phyloP scores from a whole-genome alignment of 1,140 invertebrate species.

The Drosophila punjabiensis region DNA sequence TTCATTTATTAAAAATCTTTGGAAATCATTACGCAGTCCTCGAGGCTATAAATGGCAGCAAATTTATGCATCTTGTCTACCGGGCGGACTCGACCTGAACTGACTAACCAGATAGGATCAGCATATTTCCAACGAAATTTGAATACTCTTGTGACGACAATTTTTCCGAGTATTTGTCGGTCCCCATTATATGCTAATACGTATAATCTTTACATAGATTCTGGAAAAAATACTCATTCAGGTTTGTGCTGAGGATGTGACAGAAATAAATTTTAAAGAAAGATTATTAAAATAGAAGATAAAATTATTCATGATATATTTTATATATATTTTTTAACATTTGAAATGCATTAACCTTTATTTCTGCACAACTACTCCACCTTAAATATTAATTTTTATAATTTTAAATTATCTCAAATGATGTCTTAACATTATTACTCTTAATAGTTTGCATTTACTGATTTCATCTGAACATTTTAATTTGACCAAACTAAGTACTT shows the following conservation, averaged over 20 bases:
- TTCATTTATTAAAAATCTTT: conserved; percentile 53
- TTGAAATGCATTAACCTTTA: no score
- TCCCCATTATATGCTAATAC: conserved; percentile 15
- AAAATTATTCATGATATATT: no score
- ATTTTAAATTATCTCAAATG: neutral
- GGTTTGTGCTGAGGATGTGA: no score
- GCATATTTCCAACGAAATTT: conserved; percentile 36
- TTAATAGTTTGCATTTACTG: conserved; percentile 20
- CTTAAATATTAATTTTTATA: neutral
- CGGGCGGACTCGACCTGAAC: conserved; percentile 11
- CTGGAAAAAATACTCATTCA: neutral
- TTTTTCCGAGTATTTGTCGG: conserved; percentile 4
- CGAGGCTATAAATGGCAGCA: conserved; percentile 27
- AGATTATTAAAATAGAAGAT: no score
- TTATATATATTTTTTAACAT: no score
- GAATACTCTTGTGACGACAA: conserved; percentile 27
- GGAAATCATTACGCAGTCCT: conserved; percentile 29
- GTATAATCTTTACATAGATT: neutral
- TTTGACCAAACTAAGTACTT: conserved; percentile 9
- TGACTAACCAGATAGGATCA: conserved; percentile 18
- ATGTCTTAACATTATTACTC: neutral
- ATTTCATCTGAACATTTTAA: conserved; percentile 22
- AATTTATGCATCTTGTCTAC: conserved; percentile 37
- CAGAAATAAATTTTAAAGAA: no score
- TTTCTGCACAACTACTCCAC: no score